These are phyloP conservation scores for Xanthia icteritia DNA, from an alignment of 2,888 invertebrate genomes.

Conservation along the genomic window DNA sequence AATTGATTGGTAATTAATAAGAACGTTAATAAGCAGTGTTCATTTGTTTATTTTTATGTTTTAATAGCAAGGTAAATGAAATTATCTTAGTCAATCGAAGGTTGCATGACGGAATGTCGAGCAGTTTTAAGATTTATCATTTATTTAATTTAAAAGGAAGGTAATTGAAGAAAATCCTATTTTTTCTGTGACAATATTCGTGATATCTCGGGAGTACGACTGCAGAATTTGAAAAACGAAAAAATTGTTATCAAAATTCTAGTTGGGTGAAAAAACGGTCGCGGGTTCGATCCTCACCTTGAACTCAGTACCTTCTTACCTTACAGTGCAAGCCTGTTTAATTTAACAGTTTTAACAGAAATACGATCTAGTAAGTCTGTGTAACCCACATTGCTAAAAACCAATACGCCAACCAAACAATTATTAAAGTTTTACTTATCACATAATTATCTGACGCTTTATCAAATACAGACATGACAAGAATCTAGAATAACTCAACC, in stretches of 20 bases:
- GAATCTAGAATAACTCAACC: not conserved
- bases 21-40: conserved; percentile 8
- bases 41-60: conserved; percentile 20
- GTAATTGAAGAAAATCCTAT: not conserved
- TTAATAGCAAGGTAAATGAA: conserved; percentile 36
- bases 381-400: not conserved
- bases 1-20: conserved; percentile 26
- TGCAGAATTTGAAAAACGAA: not conserved
- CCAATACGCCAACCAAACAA: not conserved
- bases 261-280: not conserved
- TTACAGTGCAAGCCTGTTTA: not conserved
- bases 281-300: not conserved
- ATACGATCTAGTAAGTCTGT: not conserved
- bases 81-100: conserved; percentile 30
- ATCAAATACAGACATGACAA: not conserved
- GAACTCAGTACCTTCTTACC: not conserved
- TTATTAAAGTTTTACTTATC: not conserved
- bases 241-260: not conserved
- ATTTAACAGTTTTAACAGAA: not conserved
- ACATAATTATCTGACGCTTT: not conserved
- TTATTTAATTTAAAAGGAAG: not conserved
- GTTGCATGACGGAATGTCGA: conserved; percentile 25
- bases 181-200: not conserved
- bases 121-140: not conserved
- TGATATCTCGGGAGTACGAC: not conserved